These are phyloP conservation scores for Ptilonorhynchus violaceus DNA, from an alignment of 2,113 vertebrate species.

Conservation along the genomic window DNA sequence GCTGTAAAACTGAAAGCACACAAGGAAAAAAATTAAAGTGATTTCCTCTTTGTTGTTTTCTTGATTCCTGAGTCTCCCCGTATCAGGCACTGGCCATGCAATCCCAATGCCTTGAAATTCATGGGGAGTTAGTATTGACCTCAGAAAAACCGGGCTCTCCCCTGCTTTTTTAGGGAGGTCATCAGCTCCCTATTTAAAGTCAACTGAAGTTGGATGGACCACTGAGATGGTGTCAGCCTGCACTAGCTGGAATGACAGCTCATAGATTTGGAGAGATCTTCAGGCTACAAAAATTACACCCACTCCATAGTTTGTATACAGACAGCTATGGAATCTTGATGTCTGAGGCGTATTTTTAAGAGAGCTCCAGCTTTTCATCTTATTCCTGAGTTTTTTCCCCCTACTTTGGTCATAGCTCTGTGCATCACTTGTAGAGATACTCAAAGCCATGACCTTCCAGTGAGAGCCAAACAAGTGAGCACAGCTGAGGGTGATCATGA, in stretches of 20 bases:
- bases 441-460: not conserved
- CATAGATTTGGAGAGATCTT: not conserved
- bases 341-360: not conserved
- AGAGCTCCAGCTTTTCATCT: not conserved
- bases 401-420: not conserved
- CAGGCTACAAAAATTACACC: not conserved
- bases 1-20: not conserved
- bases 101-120: not conserved
- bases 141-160: not conserved
- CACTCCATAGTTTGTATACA: rapidly evolving
- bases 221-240: not conserved
- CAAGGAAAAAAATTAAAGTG: not conserved
- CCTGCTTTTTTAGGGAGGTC: not conserved
- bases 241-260: rapidly evolving
- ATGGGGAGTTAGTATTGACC: not conserved
- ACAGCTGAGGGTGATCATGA: not conserved
- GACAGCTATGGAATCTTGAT: not conserved
- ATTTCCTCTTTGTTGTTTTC: too few relatives aligned
- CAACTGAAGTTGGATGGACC: not conserved
- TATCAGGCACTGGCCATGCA: not conserved
- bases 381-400: rapidly evolving
- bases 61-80: not conserved
- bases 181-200: not conserved
- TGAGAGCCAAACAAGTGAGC: not conserved
- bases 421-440: not conserved